Conservation (phyloP, 2,113 vertebrate species). For the Eretmochelys imbricata region DNA sequence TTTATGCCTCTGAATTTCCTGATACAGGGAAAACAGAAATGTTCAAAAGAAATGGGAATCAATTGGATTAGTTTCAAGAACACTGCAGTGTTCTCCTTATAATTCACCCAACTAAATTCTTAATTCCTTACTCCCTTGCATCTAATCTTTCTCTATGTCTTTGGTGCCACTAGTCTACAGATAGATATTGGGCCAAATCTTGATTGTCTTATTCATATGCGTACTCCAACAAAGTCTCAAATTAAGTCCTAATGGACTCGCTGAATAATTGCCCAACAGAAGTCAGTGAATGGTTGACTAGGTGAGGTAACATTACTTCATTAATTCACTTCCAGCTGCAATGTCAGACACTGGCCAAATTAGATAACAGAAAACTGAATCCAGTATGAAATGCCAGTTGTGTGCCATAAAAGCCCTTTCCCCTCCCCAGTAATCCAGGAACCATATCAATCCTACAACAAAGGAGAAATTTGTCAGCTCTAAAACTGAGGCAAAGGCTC, state of each 20-base stretch:
- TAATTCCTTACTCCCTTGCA: conserved; percentile 19
- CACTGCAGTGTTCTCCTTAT: conserved; percentile 5
- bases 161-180: conserved; percentile 13
- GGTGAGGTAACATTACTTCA: conserved; percentile 59
- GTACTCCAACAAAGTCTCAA: conserved; percentile 20
- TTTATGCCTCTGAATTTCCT: conserved; percentile 20
- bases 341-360: conserved; percentile 58
- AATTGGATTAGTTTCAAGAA: conserved; percentile 47
- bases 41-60: conserved; percentile 40
- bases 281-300: conserved; percentile 44
- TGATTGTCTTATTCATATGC: neutral
- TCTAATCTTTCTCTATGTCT: neutral
- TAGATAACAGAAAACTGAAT: conserved; percentile 68
- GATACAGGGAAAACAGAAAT: neutral
- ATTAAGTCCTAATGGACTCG: conserved; percentile 18
- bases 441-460: neutral
- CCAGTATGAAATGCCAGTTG: conserved; percentile 23
- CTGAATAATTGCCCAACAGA: conserved; percentile 47
- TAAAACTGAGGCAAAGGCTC: neutral
- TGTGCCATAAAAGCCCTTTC: conserved; percentile 47
- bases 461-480: conserved; percentile 1
- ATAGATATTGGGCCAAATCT: neutral
- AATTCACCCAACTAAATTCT: conserved; percentile 13
- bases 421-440: conserved; percentile 29
- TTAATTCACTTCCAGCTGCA: conserved; percentile 62